Evolutionary conservation across 2,888 invertebrate species (phyloP).

Genomic region (Ennomos fuscantarius): DNA sequence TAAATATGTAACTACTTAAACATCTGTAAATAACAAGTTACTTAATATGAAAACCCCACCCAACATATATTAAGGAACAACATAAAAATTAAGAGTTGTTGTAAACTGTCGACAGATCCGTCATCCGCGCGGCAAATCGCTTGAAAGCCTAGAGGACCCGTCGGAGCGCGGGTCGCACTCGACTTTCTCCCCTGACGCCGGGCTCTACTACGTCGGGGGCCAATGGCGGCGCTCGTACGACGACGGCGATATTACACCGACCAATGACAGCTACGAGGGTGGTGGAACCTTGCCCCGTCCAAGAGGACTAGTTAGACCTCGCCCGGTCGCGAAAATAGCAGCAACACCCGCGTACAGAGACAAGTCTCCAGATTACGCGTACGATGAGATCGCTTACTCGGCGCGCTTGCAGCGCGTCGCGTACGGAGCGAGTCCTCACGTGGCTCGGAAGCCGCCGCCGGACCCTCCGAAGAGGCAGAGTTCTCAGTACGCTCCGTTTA

Average conservation of each 20-base stretch:
- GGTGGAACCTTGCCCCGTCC: conserved; percentile 95
- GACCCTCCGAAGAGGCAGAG: conserved; percentile 92
- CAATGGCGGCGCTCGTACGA: conserved; percentile 93
- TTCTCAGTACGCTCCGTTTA: conserved; percentile 80
- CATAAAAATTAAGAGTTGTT: conserved; percentile 11
- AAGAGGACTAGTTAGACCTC: conserved; percentile 91
- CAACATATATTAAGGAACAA: not conserved
- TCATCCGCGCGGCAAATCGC: conserved; percentile 93
- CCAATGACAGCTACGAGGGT: conserved; percentile 91
- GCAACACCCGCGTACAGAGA: conserved; percentile 82
- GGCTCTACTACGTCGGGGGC: conserved; percentile 84
- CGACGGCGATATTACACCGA: conserved; percentile 94
- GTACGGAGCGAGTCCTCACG: conserved; percentile 89
- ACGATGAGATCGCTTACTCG: conserved; percentile 79
- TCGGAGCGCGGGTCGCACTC: conserved; percentile 87
- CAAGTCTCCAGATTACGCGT: conserved; percentile 76
- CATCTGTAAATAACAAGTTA: conserved; percentile 18
- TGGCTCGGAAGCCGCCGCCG: conserved; percentile 91
- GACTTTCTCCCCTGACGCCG: conserved; percentile 86
- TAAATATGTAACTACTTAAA: conserved; percentile 16
- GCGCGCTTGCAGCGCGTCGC: conserved; percentile 81
- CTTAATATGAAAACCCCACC: conserved; percentile 1
- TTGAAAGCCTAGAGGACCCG: conserved; percentile 93
- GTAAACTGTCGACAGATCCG: conserved; percentile 86
- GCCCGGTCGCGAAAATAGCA: conserved; percentile 91